Evolutionary conservation across 2,797 vertebrate genomes (phyloP).

Genomic region (Thalassophryne amazonica): DNA sequence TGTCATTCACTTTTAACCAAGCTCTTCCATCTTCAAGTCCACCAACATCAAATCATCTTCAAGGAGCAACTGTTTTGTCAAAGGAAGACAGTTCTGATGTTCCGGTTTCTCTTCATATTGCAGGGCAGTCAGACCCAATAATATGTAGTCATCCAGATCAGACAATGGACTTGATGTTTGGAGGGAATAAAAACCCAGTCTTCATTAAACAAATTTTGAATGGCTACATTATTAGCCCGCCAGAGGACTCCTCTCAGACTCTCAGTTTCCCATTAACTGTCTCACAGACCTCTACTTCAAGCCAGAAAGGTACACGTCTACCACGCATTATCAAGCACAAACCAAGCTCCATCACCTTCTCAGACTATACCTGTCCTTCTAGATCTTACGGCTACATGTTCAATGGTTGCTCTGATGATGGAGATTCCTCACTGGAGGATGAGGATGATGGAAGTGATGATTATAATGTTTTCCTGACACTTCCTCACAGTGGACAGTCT

Average conservation of each 20-base stretch:
- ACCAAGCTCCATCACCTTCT: constrained; percentile 79
- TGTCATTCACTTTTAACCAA: background rate
- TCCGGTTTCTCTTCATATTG: background rate
- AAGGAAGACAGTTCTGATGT: background rate
- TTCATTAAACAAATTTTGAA: constrained; percentile 15
- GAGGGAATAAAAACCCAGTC: background rate
- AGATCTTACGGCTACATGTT: constrained; percentile 25
- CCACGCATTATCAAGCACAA: constrained; percentile 78
- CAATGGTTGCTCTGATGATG: constrained; percentile 63
- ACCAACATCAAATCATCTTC: constrained; percentile 1
- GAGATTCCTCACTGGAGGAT: constrained; percentile 61
- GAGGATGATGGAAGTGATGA: constrained; percentile 52
- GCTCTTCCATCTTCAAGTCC: background rate
- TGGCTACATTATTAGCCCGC: constrained; percentile 1
- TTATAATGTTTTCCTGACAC: constrained; percentile 67
- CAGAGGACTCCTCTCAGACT: constrained; percentile 4
- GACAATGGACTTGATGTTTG: constrained; percentile 1
- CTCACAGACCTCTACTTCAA: background rate
- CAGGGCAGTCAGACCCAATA: background rate
- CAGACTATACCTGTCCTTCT: constrained; percentile 46
- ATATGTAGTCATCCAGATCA: background rate
- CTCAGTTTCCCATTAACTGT: background rate
- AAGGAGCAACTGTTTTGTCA: constrained; percentile 1
- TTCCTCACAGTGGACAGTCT: constrained; percentile 44
- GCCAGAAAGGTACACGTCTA: constrained; percentile 29